phyloP scores from a whole-genome alignment of 2,113 vertebrate genomes.

The Hirundichthys speculiger region DNA sequence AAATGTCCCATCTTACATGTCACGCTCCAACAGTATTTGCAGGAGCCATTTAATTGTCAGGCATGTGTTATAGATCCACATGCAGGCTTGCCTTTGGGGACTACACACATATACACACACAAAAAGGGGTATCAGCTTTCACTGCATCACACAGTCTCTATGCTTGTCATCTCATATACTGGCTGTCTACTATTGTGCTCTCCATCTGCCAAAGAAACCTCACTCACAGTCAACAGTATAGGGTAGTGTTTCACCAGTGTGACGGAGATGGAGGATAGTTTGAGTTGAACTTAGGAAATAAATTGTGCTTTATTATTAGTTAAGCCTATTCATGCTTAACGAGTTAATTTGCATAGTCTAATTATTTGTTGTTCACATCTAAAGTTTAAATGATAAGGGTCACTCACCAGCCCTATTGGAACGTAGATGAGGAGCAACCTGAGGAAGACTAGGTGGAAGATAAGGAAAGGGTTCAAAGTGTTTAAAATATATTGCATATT shows the following conservation, averaged over 20 bases:
- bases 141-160: conserved; percentile 16
- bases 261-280: neutral
- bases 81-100: conserved; percentile 2
- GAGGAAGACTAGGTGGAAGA: no score
- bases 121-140: conserved; percentile 41
- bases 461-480: no score
- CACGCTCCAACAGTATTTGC: neutral
- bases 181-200: no score
- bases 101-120: conserved; percentile 8
- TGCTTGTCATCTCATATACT: conserved; percentile 34
- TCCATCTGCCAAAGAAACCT: conserved; percentile 34
- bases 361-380: no score
- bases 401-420: no score
- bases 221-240: conserved; percentile 25
- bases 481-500: no score
- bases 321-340: no score
- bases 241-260: conserved; percentile 23
- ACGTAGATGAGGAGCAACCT: no score
- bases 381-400: no score
- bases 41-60: conserved; percentile 20
- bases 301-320: no score
- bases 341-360: no score
- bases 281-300: no score
- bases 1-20: neutral
- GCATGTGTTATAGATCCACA: conserved; percentile 6